Evolutionary conservation across 2,797 vertebrate genomes (phyloP).

Genomic region (Etheostoma nigrum): DNA sequence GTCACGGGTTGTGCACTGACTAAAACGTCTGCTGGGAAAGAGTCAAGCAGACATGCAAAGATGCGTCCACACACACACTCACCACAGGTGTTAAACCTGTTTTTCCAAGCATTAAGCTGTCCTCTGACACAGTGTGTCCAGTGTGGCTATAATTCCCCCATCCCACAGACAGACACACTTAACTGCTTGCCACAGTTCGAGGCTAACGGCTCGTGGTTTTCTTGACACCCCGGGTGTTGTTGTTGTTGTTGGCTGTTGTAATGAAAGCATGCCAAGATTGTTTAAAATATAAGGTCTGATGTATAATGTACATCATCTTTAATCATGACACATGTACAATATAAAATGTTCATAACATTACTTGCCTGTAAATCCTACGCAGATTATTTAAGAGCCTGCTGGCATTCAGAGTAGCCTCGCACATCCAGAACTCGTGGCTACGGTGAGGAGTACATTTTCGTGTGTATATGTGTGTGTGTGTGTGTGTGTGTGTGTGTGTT

Average conservation of each 20-base stretch:
- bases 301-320: neutral
- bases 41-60: conserved; percentile 21
- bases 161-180: neutral
- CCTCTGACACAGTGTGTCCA: neutral
- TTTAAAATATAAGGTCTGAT: neutral
- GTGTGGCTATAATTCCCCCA: conserved; percentile 34
- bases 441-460: conserved; percentile 18
- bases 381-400: conserved; percentile 18
- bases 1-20: conserved; percentile 24
- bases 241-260: conserved; percentile 9
- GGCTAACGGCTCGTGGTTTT: neutral
- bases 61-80: neutral
- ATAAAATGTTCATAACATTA: neutral
- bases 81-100: conserved; percentile 49
- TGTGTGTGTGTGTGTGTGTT: conserved; percentile 10
- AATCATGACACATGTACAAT: neutral
- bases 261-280: neutral
- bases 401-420: conserved; percentile 14
- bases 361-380: neutral
- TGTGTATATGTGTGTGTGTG: conserved; percentile 8
- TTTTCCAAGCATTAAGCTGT: conserved; percentile 22
- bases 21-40: conserved; percentile 19
- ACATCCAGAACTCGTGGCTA: conserved; percentile 20
- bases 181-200: neutral
- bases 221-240: neutral